Evolutionary conservation across 2,888 invertebrate genomes (phyloP).

Genomic region (Hypena proboscidalis): DNA sequence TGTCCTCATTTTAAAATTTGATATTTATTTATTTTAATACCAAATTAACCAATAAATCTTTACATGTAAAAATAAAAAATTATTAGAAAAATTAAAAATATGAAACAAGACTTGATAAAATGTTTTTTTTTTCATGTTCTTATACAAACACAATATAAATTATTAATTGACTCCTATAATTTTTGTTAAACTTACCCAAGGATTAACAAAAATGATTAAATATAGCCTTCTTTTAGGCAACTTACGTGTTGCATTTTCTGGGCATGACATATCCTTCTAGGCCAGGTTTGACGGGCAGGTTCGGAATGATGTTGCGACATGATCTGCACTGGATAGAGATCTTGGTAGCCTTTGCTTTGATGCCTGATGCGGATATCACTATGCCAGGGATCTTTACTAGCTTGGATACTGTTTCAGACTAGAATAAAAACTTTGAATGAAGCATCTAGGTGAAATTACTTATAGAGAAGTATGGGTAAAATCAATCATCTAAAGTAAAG

Average conservation of each 20-base stretch:
- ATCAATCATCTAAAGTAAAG: no score
- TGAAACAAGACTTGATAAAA: no score
- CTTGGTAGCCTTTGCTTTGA: constrained; percentile 97
- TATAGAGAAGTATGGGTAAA: no score
- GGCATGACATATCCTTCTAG: constrained; percentile 98
- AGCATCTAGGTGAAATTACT: background rate
- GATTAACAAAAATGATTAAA: no score
- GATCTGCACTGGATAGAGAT: constrained; percentile 98
- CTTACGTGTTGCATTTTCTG: constrained; percentile 96
- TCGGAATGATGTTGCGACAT: constrained; percentile 95
- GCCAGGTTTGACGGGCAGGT: constrained; percentile 96
- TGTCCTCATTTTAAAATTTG: background rate
- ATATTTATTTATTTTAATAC: background rate
- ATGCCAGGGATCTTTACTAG: constrained; percentile 98
- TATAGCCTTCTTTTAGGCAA: no score
- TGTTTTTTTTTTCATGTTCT: no score
- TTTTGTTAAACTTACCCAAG: no score
- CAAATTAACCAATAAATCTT: no score
- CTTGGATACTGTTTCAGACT: constrained; percentile 97
- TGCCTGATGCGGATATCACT: constrained; percentile 96
- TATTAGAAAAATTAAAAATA: no score
- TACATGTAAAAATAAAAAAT: background rate
- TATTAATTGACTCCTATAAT: no score
- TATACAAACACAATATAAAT: no score
- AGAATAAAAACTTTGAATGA: constrained; percentile 50